Conservation (phyloP, 2,888 invertebrate genomes). For the Willowsia nigromaculata region DNA sequence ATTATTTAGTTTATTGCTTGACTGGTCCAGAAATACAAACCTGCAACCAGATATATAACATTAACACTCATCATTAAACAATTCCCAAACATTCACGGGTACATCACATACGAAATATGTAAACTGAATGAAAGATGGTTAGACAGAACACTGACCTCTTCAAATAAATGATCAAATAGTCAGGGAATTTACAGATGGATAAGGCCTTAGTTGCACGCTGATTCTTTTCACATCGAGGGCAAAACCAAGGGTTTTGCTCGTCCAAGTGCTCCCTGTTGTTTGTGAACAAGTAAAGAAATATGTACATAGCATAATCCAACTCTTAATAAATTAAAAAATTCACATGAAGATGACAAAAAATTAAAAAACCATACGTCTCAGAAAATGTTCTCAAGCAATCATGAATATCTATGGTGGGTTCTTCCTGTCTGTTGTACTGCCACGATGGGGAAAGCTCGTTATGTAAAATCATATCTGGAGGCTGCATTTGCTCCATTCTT, state of each 20-base stretch:
- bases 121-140: too few species aligned
- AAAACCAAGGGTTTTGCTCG: constrained; percentile 86
- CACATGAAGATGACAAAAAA: not conserved
- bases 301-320: too few species aligned
- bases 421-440: constrained; percentile 60
- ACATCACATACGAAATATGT: too few species aligned
- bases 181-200: constrained; percentile 85
- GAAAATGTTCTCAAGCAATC: constrained; percentile 85
- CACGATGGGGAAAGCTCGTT: constrained; percentile 41
- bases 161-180: constrained; percentile 85
- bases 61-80: too few species aligned
- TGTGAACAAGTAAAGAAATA: not conserved
- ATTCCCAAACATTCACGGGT: too few species aligned
- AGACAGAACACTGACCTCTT: constrained; percentile 82
- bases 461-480: constrained; percentile 74
- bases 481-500: constrained; percentile 79
- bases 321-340: too few species aligned
- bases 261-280: constrained; percentile 83
- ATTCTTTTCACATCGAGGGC: constrained; percentile 84
- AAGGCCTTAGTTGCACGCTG: constrained; percentile 85
- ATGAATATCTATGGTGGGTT: constrained; percentile 79
- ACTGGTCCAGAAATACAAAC: constrained; percentile 84
- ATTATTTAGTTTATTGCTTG: constrained; percentile 84
- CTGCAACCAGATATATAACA: constrained; percentile 80
- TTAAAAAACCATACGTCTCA: constrained; percentile 81